Evolutionary conservation across 2,888 invertebrate genomes (phyloP), one percentile per base, ranked within the genome.

Genomic region (Silvanus unidentatus): DNA sequence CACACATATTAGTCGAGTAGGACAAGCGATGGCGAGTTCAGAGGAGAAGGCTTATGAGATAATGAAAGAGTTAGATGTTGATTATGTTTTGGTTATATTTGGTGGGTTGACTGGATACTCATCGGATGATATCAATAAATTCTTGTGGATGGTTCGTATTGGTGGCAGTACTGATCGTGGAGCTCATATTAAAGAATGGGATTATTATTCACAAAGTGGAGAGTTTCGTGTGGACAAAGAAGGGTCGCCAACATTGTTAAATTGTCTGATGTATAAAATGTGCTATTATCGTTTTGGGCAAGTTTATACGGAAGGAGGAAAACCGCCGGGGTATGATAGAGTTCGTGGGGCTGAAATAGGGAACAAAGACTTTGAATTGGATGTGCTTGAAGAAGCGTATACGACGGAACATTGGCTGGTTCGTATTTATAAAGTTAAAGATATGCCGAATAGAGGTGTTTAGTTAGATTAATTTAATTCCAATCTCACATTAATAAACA

Each of bases 341-440:
- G 97, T 98, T 1, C 81, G 97, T 43, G 88, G 90, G 58, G 90
- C 93, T n/a, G 98, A 98, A 75, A 98, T 99, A 62, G 97, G 98
- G 55, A 93, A 96, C 75, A 99, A 99, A 75, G 94, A 99, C 73
- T 96, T 98, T 74, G 93, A 95, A 71, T 74, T 99, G 51, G 93
- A 96, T 68, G 92, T 93, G n/a, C 74, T 98, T n/a, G 98, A 99
- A 72, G 98, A 99, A 75, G 98, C 98, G 1, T 98, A 97, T 74
- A 99, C 98, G 12, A 95, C 97, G 0, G 98, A 99, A 71, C 97
- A 99, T 74, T 99, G 98, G 98, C 81, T 99, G 39, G 98, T 98
- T 44, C 82, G 98, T 63, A 95, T 98, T 66, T 98, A 97, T 75
- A 94, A 94, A 78, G 97, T 98, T 28, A 97, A 97, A 75, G 88